A percentile compares a stretch with the other conserved stretches of the same genome.
Conservation (phyloP, 2,113 vertebrate genomes). For the Entelurus aequoreus region DNA sequence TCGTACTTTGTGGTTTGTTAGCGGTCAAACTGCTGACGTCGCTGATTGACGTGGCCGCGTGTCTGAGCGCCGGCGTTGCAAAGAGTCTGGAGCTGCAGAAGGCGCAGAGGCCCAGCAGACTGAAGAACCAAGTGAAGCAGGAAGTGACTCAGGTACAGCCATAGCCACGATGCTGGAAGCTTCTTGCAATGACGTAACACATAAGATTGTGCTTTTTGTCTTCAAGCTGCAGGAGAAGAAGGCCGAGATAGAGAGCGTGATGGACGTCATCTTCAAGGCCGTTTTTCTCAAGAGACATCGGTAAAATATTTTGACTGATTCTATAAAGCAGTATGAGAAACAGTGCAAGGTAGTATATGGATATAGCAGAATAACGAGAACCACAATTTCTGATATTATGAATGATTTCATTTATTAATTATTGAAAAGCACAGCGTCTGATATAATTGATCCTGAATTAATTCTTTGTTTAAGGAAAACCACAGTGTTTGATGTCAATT, state of each 20-base stretch:
- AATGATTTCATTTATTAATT: background rate
- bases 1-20: conserved; percentile 33
- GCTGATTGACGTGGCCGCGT: conserved; percentile 73
- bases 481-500: no score
- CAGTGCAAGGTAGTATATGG: background rate
- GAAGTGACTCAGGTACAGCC: conserved; percentile 77
- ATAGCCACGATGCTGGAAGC: background rate
- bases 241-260: conserved; percentile 81
- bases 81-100: conserved; percentile 78
- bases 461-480: no score
- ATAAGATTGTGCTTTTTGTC: background rate
- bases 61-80: conserved; percentile 74
- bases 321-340: background rate
- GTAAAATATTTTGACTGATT: conserved; percentile 51
- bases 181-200: no score
- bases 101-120: conserved; percentile 71
- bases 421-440: no score
- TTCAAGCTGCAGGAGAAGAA: conserved; percentile 79
- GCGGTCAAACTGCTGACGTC: conserved; percentile 84
- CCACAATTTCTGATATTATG: no score
- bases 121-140: conserved; percentile 71
- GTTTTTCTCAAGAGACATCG: conserved; percentile 84
- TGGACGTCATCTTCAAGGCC: conserved; percentile 85
- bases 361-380: no score
- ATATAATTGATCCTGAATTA: no score